A percentile compares a stretch with the other conserved stretches of the same genome.
Evolutionary conservation across 1,140 invertebrate species (phyloP).

Genomic region (Oscheius sp.): DNA sequence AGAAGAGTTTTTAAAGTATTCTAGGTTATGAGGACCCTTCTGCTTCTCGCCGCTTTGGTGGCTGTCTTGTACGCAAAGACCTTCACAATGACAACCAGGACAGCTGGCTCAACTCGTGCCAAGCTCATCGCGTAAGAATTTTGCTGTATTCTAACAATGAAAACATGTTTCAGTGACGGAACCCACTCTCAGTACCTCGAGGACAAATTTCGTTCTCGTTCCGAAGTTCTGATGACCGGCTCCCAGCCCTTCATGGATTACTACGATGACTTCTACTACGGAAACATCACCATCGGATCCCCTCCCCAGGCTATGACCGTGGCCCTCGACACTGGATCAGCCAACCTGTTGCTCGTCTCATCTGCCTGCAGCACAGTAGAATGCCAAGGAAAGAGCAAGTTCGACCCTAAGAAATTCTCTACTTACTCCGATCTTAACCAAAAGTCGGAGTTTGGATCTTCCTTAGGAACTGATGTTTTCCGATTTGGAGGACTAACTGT

Average conservation of each 20-base stretch:
- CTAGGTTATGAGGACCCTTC: constrained; percentile 4
- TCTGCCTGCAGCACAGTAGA: constrained; percentile 32
- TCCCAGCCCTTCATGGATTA: constrained; percentile 42
- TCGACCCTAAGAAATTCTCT: constrained; percentile 38
- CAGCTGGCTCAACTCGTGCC: neutral
- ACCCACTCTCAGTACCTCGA: neutral
- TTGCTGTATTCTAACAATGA: neutral
- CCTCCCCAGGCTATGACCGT: constrained; percentile 42
- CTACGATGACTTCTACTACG: constrained; percentile 49
- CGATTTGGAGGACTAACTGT: constrained; percentile 39
- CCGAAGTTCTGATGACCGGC: constrained; percentile 22
- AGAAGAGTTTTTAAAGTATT: constrained; percentile 1
- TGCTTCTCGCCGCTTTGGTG: neutral
- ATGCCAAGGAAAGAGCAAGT: constrained; percentile 48
- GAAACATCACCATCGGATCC: constrained; percentile 45
- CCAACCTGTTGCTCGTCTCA: constrained; percentile 49
- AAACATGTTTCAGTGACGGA: neutral
- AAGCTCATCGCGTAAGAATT: neutral
- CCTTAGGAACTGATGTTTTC: constrained; percentile 36
- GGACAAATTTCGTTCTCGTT: neutral
- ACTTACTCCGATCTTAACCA: constrained; percentile 36
- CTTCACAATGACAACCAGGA: neutral
- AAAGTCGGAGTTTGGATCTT: constrained; percentile 45
- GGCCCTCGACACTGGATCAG: constrained; percentile 48
- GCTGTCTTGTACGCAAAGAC: neutral